phyloP scores from a whole-genome alignment of 1,140 invertebrate species.

The Pachypeltis micranthus region DNA sequence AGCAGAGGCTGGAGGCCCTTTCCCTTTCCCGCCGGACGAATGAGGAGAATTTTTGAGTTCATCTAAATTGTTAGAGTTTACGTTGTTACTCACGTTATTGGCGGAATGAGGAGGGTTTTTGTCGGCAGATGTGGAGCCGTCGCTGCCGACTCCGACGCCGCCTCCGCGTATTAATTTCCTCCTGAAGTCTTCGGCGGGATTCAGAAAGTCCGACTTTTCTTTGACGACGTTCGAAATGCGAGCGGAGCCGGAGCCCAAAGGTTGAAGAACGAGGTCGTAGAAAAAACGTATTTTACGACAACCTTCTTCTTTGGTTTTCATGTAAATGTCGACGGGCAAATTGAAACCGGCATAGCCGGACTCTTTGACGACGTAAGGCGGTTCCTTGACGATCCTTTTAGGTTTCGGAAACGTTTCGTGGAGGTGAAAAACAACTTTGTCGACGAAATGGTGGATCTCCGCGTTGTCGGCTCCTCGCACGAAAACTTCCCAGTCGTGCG shows the following conservation, averaged over 20 bases:
- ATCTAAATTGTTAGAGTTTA: slow-evolving; percentile 23
- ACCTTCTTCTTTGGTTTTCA: slow-evolving; percentile 83
- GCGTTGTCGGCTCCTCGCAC: slow-evolving; percentile 72
- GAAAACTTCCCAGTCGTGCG: slow-evolving; percentile 97
- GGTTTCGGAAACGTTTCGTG: slow-evolving; percentile 87
- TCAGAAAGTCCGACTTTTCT: slow-evolving; percentile 70
- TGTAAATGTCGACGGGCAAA: slow-evolving; percentile 79
- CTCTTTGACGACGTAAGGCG: slow-evolving; percentile 82
- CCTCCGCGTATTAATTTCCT: slow-evolving; percentile 78
- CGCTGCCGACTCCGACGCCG: slow-evolving; percentile 39
- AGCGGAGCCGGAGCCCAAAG: slow-evolving; percentile 38
- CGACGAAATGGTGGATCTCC: slow-evolving; percentile 80
- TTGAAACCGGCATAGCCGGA: slow-evolving; percentile 90
- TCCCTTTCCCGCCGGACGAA: slow-evolving; percentile 1
- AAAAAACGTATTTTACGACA: slow-evolving; percentile 67
- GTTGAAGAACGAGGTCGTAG: slow-evolving; percentile 75
- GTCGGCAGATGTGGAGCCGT: slow-evolving; percentile 7
- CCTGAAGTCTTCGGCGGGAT: slow-evolving; percentile 78
- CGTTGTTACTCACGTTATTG: slow-evolving; percentile 26
- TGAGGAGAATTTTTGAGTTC: not conserved
- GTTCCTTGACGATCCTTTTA: slow-evolving; percentile 73
- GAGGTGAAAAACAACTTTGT: slow-evolving; percentile 87
- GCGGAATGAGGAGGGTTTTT: slow-evolving; percentile 15
- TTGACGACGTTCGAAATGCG: slow-evolving; percentile 48
- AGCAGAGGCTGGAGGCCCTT: too few relatives aligned